These are phyloP conservation scores for Hormaphis cornu DNA, from an alignment of 1,140 invertebrate species.

Conservation along the genomic window DNA sequence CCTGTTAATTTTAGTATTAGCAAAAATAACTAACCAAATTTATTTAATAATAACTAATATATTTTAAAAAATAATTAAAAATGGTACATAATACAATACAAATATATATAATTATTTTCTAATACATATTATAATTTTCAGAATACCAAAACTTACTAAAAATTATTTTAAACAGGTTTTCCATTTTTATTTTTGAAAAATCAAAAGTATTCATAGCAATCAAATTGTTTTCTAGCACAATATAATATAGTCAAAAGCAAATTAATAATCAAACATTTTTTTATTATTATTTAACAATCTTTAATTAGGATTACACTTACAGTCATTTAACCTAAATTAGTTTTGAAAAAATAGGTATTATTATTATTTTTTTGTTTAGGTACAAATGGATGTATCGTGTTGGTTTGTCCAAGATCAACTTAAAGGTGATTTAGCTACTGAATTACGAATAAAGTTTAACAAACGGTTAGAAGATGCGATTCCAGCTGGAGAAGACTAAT, in stretches of 20 bases:
- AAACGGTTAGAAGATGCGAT: conserved; percentile 93
- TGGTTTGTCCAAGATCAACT: conserved; percentile 79
- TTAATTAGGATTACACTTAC: neutral
- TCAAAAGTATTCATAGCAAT: no score
- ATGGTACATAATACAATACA: no score
- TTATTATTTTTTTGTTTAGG: conserved; percentile 40
- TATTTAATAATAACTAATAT: no score
- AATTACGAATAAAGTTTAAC: conserved; percentile 91
- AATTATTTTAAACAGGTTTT: no score
- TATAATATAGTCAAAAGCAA: no score
- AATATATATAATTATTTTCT: no score
- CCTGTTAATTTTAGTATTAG: neutral
- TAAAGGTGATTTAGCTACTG: conserved; percentile 89
- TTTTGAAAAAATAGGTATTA: neutral
- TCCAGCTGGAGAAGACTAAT: conserved; percentile 91
- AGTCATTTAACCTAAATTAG: neutral
- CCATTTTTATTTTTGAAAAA: no score
- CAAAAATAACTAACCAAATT: neutral
- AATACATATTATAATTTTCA: no score
- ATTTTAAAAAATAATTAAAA: no score
- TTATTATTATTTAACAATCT: neutral
- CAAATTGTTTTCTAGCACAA: no score
- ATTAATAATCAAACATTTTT: neutral
- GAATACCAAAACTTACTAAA: no score
- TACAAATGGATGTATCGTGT: conserved; percentile 60